phyloP scores from a whole-genome alignment of 1,140 invertebrate genomes.

The Halesus radiatus region DNA sequence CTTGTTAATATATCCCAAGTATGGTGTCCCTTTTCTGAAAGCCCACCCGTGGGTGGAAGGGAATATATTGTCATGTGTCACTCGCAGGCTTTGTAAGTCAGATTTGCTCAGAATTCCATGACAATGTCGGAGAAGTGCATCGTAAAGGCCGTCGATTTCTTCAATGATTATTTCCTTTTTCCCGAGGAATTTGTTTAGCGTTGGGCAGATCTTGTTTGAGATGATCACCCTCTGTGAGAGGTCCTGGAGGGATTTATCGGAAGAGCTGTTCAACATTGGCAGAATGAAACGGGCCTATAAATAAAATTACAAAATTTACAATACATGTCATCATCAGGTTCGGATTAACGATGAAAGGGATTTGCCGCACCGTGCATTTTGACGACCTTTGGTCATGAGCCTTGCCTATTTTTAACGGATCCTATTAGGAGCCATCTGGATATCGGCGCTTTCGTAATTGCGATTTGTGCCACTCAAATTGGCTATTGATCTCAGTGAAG shows the following conservation, averaged over 20 bases:
- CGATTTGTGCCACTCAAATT: no score
- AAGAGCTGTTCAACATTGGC: neutral
- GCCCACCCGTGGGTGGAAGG: neutral
- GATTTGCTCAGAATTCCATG: neutral
- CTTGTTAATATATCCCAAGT: neutral
- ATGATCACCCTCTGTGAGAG: neutral
- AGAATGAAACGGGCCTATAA: neutral
- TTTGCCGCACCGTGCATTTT: no score
- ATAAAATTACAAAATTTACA: no score
- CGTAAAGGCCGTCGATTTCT: neutral
- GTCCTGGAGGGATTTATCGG: neutral
- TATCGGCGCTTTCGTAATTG: no score
- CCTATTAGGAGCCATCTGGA: no score
- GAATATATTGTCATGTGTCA: conserved; percentile 9
- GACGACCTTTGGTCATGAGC: no score
- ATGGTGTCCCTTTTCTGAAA: conserved; percentile 8
- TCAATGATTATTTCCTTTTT: conserved; percentile 6
- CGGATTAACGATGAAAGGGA: no score
- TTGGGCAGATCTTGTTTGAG: neutral
- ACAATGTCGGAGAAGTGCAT: neutral
- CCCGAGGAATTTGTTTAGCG: neutral
- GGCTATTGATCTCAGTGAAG: no score
- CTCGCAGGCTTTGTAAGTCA: neutral
- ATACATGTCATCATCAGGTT: no score
- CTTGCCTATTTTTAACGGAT: no score